Percentiles rank a stretch among this genome's conserved stretches.
phyloP scores from a whole-genome alignment of 1,140 invertebrate species.

The Radopholus similis region DNA sequence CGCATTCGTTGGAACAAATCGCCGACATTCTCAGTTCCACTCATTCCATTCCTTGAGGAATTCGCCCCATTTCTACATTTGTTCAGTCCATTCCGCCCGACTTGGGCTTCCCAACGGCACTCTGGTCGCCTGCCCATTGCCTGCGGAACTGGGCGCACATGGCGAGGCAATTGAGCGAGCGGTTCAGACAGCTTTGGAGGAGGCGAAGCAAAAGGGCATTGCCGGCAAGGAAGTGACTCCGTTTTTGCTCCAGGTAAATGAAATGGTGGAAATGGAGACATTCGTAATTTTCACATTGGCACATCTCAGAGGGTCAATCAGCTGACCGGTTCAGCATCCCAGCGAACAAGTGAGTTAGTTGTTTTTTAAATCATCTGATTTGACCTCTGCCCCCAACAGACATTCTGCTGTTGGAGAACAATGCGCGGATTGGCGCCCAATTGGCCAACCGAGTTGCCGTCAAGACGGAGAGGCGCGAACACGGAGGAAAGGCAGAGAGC shows the following conservation, averaged over 20 bases:
- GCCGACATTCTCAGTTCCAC: slow-evolving; percentile 66
- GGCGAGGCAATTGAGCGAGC: slow-evolving; percentile 67
- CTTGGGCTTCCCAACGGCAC: slow-evolving; percentile 72
- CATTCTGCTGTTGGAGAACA: slow-evolving; percentile 84
- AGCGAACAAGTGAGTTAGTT: no score
- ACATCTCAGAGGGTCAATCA: no score
- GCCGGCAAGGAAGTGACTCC: slow-evolving; percentile 85
- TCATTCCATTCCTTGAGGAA: slow-evolving; percentile 17
- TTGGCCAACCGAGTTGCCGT: slow-evolving; percentile 68
- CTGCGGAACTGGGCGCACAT: slow-evolving; percentile 67
- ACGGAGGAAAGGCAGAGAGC: background rate
- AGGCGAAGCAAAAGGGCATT: slow-evolving; percentile 67
- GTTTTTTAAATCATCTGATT: no score
- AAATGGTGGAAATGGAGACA: no score
- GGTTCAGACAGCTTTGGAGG: slow-evolving; percentile 72
- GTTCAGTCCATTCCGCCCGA: slow-evolving; percentile 10
- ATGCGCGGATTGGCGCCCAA: slow-evolving; percentile 76
- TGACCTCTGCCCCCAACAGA: no score
- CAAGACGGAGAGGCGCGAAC: slow-evolving; percentile 8
- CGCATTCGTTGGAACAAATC: slow-evolving; percentile 68
- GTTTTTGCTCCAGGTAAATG: slow-evolving; percentile 74
- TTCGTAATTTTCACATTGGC: no score
- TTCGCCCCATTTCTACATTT: slow-evolving; percentile 64
- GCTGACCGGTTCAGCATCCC: no score
- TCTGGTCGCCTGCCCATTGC: slow-evolving; percentile 85